These are phyloP conservation scores for Toxotes chatareus DNA, from an alignment of 2,113 vertebrate species.

Conservation along the genomic window DNA sequence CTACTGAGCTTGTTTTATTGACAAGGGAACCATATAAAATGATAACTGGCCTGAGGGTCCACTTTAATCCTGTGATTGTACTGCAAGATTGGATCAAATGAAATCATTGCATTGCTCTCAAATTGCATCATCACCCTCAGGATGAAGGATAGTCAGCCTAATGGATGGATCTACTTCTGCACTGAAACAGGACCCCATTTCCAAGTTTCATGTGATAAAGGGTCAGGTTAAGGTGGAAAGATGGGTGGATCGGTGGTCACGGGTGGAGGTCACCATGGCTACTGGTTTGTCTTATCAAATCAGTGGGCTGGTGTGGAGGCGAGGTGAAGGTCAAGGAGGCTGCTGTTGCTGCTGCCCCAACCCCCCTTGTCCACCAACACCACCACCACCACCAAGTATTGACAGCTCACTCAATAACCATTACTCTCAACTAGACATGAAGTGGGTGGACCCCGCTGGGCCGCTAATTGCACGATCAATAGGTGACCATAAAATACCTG, in stretches of 20 bases:
- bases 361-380: not conserved
- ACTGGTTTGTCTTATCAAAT: conserved; percentile 64
- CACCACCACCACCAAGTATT: conserved; percentile 47
- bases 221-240: conserved; percentile 39
- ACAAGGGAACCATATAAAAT: conserved; percentile 55
- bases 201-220: conserved; percentile 42
- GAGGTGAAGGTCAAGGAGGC: conserved; percentile 72
- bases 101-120: conserved; percentile 72
- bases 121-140: conserved; percentile 78
- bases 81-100: conserved; percentile 67
- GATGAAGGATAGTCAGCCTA: conserved; percentile 58
- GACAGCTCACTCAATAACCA: conserved; percentile 81
- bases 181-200: conserved; percentile 44
- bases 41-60: conserved; percentile 54
- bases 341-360: conserved; percentile 21
- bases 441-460: conserved; percentile 68
- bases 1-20: conserved; percentile 46
- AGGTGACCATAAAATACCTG: conserved; percentile 75
- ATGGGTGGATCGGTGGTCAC: conserved; percentile 39
- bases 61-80: conserved; percentile 63
- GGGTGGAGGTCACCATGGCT: conserved; percentile 51
- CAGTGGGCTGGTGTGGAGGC: conserved; percentile 39
- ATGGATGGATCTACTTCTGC: conserved; percentile 43
- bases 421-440: conserved; percentile 78
- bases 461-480: conserved; percentile 78